These are phyloP conservation scores for Thomomys bottae DNA, from an alignment of 2,113 vertebrate species.

Conservation along the genomic window DNA sequence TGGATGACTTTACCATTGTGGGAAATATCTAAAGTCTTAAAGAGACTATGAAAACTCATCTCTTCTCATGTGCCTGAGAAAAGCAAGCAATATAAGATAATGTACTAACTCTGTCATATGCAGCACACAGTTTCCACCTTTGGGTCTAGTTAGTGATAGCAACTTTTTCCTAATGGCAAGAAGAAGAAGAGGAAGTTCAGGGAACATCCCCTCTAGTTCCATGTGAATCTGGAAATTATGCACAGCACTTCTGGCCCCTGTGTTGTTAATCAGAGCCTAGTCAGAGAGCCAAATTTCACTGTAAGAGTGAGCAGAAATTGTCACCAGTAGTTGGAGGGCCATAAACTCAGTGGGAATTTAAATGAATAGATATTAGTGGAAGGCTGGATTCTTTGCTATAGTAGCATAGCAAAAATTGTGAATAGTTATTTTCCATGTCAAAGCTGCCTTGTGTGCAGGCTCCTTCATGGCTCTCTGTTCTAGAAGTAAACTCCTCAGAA, in stretches of 20 bases:
- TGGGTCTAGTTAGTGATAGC: not conserved
- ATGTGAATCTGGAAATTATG: not conserved
- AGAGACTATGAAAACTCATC: not conserved
- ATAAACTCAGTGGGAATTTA: not conserved
- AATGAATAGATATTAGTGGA: not conserved
- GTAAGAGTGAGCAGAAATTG: not conserved
- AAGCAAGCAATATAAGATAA: not conserved
- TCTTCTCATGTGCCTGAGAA: not conserved
- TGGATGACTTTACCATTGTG: not conserved
- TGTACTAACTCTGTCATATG: not conserved
- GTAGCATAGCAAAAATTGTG: not conserved
- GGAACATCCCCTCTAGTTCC: not conserved
- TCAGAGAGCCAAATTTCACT: not conserved
- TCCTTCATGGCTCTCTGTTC: not conserved
- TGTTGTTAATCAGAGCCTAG: not conserved
- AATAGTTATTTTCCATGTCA: not conserved
- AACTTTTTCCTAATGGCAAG: not conserved
- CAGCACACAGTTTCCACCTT: not conserved
- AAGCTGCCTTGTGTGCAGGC: not conserved
- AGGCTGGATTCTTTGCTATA: constrained; percentile 3
- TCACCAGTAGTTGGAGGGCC: not conserved
- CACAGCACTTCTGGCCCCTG: not conserved
- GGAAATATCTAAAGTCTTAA: not conserved
- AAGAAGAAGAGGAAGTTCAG: not conserved
- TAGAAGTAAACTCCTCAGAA: not conserved